Evolutionary conservation across 2,113 vertebrate species (phyloP), one percentile per base, ranked within the genome.

Genomic region (Xyrauchen texanus): DNA sequence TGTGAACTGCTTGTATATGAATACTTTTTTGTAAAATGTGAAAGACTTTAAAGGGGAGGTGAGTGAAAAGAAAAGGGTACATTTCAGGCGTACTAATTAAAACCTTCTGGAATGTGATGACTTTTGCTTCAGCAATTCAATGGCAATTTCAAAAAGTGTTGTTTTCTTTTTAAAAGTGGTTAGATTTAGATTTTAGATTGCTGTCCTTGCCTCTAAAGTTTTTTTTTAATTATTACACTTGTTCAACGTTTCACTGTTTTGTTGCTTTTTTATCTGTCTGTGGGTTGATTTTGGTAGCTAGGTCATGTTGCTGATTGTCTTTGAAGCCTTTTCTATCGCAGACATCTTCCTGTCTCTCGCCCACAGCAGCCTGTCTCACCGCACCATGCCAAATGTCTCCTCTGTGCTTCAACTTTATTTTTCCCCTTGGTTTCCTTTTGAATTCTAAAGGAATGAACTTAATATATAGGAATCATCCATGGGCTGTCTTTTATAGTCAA

Each of bases 401-500:
- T 42, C n/a, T 46, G 10, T 42, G 3, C 15, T 63, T 49, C 11
- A 15, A 67, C 44, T 72, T 52, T 52, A 69, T 73, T 58, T 76
- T 46, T 65, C 55, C 66, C 57, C 9, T 15, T 45, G n/a, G 11
- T 77, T 77, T 58, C 45, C 55, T 51, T 77, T 72, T 78, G 7
- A 78, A 47, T 60, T 82, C 76, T 83, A 84, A 79, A 86, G 64
- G 55, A 86, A 81, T 67, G 42, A 77, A 86, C 84, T 84, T 84
- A 21, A 65, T 89, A 80, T 84, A 88, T 86, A 79, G 15, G 77
- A 90, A 88, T 85, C 74, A 79, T 4, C 77, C 86, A 86, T 89
- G 88, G 85, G 91, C 85, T 81, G 83, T 81, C 71, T 82, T 79
- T 34, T 12, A 55, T 77, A 82, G 65, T 85, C 63, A 66, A 34